phyloP scores from a whole-genome alignment of 2,797 vertebrate species.

The Myotis myotis region DNA sequence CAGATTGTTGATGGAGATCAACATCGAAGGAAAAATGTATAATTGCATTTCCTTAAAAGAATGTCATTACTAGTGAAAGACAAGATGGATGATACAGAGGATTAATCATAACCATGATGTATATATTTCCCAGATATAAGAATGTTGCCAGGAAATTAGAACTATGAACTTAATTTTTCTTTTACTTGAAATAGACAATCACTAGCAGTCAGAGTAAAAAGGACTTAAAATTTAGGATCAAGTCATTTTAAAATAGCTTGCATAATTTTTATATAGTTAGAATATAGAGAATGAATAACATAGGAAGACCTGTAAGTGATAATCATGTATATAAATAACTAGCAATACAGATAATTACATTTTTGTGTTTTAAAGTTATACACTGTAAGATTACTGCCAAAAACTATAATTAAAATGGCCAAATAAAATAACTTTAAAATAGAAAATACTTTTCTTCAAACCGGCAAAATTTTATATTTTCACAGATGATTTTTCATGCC shows the following conservation, averaged over 20 bases:
- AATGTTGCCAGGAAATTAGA: conserved; percentile 49
- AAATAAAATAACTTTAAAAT: neutral
- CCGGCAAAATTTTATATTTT: neutral
- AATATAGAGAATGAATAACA: neutral
- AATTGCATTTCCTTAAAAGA: conserved; percentile 60
- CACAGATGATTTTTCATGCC: neutral
- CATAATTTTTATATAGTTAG: neutral
- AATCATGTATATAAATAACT: neutral
- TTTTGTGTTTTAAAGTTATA: neutral
- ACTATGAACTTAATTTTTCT: conserved; percentile 36
- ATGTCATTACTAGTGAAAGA: conserved; percentile 56
- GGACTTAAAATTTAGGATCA: neutral
- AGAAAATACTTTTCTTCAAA: neutral
- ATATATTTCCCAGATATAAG: conserved; percentile 50
- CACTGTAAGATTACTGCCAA: neutral
- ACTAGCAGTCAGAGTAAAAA: neutral
- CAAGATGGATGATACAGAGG: conserved; percentile 49
- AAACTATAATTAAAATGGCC: neutral
- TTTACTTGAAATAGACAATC: conserved; percentile 1
- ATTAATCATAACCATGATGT: conserved; percentile 30
- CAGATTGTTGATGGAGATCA: conserved; percentile 53
- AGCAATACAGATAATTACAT: neutral
- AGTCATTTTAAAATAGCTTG: neutral
- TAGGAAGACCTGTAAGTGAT: neutral
- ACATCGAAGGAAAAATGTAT: conserved; percentile 56